phyloP scores from a whole-genome alignment of 2,113 vertebrate genomes.

The Motacilla alba region DNA sequence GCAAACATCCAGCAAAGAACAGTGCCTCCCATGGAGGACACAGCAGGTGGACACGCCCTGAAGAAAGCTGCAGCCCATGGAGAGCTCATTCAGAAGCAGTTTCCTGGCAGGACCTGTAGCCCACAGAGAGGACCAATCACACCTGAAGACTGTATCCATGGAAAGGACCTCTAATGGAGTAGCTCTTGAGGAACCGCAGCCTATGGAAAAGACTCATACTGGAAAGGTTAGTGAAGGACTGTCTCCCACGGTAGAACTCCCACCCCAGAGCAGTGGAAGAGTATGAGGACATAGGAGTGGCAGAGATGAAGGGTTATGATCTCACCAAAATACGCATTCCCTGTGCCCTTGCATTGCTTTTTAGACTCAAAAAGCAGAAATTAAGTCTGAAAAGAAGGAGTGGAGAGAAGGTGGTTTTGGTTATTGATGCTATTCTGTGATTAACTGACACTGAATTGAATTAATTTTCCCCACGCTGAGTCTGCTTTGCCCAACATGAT shows the following conservation, averaged over 20 bases:
- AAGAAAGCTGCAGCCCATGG: not conserved
- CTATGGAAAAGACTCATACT: rapidly evolving
- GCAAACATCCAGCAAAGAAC: not conserved
- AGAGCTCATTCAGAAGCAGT: not conserved
- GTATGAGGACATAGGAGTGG: rapidly evolving
- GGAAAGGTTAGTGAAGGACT: not conserved
- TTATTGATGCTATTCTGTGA: not conserved
- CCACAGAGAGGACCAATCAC: rapidly evolving
- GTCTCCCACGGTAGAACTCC: not conserved
- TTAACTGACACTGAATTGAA: not conserved
- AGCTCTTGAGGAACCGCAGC: not conserved
- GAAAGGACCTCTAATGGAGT: not conserved
- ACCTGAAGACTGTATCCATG: not conserved
- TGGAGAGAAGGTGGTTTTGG: not conserved
- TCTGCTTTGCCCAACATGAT: not conserved
- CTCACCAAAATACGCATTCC: not conserved
- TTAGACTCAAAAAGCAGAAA: not conserved
- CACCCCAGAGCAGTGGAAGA: rapidly evolving
- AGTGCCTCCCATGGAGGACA: not conserved
- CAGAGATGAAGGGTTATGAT: not conserved
- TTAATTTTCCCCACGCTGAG: not conserved
- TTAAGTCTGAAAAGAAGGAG: not conserved
- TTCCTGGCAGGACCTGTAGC: not conserved
- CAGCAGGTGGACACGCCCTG: not conserved
- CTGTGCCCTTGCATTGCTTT: not conserved